These are phyloP conservation scores for Chorisops tibialis DNA, from an alignment of 2,888 invertebrate genomes.

Conservation along the genomic window DNA sequence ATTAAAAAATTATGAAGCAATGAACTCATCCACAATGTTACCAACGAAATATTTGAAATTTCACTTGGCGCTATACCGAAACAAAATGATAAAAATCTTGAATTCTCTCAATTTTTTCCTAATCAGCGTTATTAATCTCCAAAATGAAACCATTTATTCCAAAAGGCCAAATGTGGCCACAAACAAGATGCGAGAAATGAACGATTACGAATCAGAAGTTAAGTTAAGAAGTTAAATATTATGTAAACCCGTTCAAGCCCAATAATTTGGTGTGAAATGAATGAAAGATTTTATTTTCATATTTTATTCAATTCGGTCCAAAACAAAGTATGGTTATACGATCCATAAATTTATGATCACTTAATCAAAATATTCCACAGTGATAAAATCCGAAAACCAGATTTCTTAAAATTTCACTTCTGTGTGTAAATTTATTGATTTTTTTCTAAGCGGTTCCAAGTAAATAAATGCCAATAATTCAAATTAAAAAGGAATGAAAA, in stretches of 20 bases:
- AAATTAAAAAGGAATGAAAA: no score
- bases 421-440: no score
- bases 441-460: no score
- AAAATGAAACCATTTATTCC: slow-evolving; percentile 1
- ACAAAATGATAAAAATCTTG: slow-evolving; percentile 18
- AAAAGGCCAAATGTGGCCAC: neutral
- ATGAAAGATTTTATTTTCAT: slow-evolving; percentile 12
- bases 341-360: slow-evolving; percentile 25
- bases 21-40: slow-evolving; percentile 18
- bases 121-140: slow-evolving; percentile 5
- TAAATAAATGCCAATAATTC: no score
- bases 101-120: no score
- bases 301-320: neutral
- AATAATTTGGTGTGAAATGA: slow-evolving; percentile 25
- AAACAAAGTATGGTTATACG: slow-evolving; percentile 1
- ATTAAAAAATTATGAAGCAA: slow-evolving; percentile 1
- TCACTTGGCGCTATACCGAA: slow-evolving; percentile 21
- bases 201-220: slow-evolving; percentile 11
- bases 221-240: slow-evolving; percentile 23
- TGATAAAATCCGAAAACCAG: no score
- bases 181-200: neutral
- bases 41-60: slow-evolving; percentile 22
- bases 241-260: slow-evolving; percentile 23
- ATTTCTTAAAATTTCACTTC: no score
- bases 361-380: slow-evolving; percentile 11